Conservation (phyloP, 2,113 vertebrate species). For the Ellobius talpinus region DNA sequence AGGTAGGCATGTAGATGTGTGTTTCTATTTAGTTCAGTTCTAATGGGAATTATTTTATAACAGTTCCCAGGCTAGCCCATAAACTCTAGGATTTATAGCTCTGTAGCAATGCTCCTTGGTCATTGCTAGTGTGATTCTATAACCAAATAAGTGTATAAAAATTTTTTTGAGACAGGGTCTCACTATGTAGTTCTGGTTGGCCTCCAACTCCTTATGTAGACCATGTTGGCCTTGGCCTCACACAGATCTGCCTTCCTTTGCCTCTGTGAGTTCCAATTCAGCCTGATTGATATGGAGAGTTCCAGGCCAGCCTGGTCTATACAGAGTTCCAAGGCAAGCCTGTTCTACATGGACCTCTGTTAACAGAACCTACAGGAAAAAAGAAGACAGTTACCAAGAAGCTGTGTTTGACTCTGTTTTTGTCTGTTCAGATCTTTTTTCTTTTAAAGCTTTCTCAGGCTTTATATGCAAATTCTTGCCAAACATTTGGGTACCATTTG, state of each 20-base stretch:
- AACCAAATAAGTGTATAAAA: slow-evolving; percentile 28
- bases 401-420: too few relatives aligned
- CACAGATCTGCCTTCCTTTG: background rate
- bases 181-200: background rate
- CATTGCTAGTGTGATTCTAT: slow-evolving; percentile 27
- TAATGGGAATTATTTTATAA: background rate
- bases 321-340: too few relatives aligned
- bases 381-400: too few relatives aligned
- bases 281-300: too few relatives aligned
- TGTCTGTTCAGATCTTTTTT: too few relatives aligned
- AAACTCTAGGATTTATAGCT: background rate
- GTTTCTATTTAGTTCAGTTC: slow-evolving; percentile 59
- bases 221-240: background rate
- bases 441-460: too few relatives aligned
- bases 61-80: background rate
- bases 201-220: background rate
- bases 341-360: too few relatives aligned
- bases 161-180: background rate
- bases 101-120: slow-evolving; percentile 27
- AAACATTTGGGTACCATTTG: too few relatives aligned
- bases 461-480: too few relatives aligned
- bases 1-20: slow-evolving; percentile 87
- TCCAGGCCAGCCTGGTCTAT: too few relatives aligned
- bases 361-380: too few relatives aligned
- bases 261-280: background rate